Percentiles rank a stretch among this genome's conserved stretches.
These are phyloP conservation scores for Ahaetulla prasina DNA, from an alignment of 2,113 vertebrate species.

Conservation along the genomic window DNA sequence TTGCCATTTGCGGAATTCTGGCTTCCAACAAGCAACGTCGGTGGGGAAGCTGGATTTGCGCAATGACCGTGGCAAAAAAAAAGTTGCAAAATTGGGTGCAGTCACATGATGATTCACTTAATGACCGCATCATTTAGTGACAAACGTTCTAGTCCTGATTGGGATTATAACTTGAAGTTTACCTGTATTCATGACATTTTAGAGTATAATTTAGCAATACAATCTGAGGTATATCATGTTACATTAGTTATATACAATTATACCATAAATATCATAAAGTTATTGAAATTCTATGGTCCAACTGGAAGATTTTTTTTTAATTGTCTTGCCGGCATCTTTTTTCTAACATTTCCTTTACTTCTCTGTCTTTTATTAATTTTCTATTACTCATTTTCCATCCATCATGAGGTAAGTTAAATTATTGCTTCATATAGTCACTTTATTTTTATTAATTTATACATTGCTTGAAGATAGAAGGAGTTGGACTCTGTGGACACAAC, in stretches of 20 bases:
- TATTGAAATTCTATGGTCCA: slow-evolving; percentile 32
- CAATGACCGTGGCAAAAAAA: no score
- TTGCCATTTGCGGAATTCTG: no score
- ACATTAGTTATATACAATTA: slow-evolving; percentile 30
- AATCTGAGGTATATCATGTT: slow-evolving; percentile 38
- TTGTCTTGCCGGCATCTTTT: not conserved
- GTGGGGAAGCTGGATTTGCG: no score
- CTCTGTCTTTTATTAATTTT: slow-evolving; percentile 52
- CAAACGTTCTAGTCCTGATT: no score
- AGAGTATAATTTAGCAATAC: slow-evolving; percentile 59
- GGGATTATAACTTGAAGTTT: no score
- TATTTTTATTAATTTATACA: not conserved
- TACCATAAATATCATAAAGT: slow-evolving; percentile 52
- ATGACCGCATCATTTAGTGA: no score
- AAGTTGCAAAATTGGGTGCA: no score
- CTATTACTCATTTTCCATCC: slow-evolving; percentile 32
- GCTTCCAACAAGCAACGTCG: no score
- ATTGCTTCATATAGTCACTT: slow-evolving; percentile 35
- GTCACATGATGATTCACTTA: no score
- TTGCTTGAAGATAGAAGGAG: not conserved
- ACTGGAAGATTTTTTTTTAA: slow-evolving; percentile 19
- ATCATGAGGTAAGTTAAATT: slow-evolving; percentile 42
- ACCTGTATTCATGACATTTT: slow-evolving; percentile 45
- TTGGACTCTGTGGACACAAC: not conserved
- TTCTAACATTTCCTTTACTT: slow-evolving; percentile 30